A percentile compares a stretch with the other conserved stretches of the same genome.
phyloP scores from a whole-genome alignment of 2,888 invertebrate genomes.

The Eupeodes luniger region DNA sequence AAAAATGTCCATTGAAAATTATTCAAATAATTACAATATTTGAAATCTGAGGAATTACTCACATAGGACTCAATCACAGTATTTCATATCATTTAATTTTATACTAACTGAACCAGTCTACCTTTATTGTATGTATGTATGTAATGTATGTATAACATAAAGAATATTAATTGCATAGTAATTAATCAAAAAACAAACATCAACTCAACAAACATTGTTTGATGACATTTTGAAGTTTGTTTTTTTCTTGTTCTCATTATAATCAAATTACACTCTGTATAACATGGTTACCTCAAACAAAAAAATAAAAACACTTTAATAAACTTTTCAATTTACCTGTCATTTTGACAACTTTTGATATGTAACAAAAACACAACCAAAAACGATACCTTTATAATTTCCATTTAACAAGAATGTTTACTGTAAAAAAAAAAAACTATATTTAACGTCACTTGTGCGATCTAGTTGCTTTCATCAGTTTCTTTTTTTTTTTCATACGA shows the following conservation, averaged over 20 bases:
- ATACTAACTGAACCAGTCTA: background rate
- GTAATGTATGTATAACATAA: too few species aligned
- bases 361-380: background rate
- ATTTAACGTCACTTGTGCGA: conserved; percentile 49
- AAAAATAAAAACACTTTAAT: conserved; percentile 15
- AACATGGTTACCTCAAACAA: conserved; percentile 18
- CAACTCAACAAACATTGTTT: background rate
- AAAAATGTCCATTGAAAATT: too few species aligned
- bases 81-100: background rate
- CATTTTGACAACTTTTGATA: conserved; percentile 17
- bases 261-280: conserved; percentile 46
- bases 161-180: conserved; percentile 3
- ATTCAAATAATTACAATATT: too few species aligned
- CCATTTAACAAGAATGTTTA: conserved; percentile 63
- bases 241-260: conserved; percentile 39
- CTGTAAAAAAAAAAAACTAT: conserved; percentile 46
- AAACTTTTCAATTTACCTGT: conserved; percentile 58
- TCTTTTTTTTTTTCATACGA: conserved; percentile 19
- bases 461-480: conserved; percentile 55
- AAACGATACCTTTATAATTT: conserved; percentile 32
- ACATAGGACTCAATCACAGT: background rate
- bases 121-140: background rate
- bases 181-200: conserved; percentile 11
- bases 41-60: too few species aligned
- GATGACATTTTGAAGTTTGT: conserved; percentile 4